Evolutionary conservation across 1,140 invertebrate genomes (phyloP), one percentile per base, ranked within the genome.

Genomic region (Anastatus disparis): DNA sequence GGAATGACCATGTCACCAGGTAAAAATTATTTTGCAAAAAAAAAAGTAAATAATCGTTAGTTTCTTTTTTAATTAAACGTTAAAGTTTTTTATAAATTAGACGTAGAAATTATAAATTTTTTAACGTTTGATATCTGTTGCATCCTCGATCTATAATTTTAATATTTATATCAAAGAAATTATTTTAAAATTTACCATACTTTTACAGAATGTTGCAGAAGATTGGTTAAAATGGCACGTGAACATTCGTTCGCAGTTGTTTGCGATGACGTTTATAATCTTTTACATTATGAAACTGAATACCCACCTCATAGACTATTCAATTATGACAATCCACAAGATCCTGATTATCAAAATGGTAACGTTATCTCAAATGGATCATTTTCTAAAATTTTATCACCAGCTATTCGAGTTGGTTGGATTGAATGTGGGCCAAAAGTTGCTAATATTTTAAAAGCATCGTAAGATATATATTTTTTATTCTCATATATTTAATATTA

Each of bases 181-280:
- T n/a, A n/a, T n/a, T n/a, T n/a, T n/a, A n/a, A n/a, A n/a, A n/a
- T n/a, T n/a, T n/a, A n/a, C n/a, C n/a, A n/a, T n/a, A n/a, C n/a
- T 12, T 20, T 40, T 62, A 20, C 35, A 88, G 87, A 85, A 81
- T 81, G 53, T 88, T 84, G 35, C n/a, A 80, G 83, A 68, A 75
- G 79, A 12, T 78, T 92, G 46, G 81, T 91, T 0, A 74, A 83
- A 27, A 77, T 91, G 35, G 89, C 90, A 1, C 79, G 87, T 6
- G 87, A 89, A 58, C 84, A 87, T 74, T 85, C 89, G n/a, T 77
- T 91, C 13, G 74, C 89, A 2, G 79, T 92, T 13, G 76, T 88
- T 0, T 89, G 89, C 73, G 91, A 92, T 74, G 91, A 92, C 80
- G 89, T 92, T 12, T 92, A 92, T 53, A 92, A 91, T 77, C 83